Evolutionary conservation across 2,888 invertebrate genomes (phyloP), one percentile per base, ranked within the genome.

Genomic region (Trachelus troglodyta): DNA sequence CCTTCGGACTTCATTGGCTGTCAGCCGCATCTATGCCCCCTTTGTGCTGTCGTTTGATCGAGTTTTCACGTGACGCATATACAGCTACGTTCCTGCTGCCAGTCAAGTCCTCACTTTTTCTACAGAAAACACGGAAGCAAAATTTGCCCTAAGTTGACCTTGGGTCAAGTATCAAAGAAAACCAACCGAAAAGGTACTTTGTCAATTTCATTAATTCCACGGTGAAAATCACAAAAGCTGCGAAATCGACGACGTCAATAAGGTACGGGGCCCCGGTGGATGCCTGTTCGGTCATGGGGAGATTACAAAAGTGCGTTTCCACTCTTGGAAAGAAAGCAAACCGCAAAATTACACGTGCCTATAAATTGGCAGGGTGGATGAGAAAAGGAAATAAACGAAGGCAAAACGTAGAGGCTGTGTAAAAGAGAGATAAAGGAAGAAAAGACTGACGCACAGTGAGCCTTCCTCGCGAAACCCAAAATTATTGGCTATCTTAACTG

Each of bases 401-500:
- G 23, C 4, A 56, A 23, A 56, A 23, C 23, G 56, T 6, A 9
- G 23, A 56, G 56, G 56, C 15, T 9, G 56, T 23, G 23, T 23
- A 23, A 23, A 40, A 15, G 40, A 9, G 40, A 56, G 23, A 56
- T 2, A 23, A 23, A 56, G 6, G 23, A 56, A 23, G 12, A 35
- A 3, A 12, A 12, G 12, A 35, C 23, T 56, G 40, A 56, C 76
- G 78, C 56, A 80, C 79, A 37, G 75, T 76, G 76, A 69, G 73
- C n/a, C 75, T 71, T 34, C 74, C 69, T 81, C 77, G 34, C 75
- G 75, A 79, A 75, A 37, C 69, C 80, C 75, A 81, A 56, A 85
- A 82, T 83, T 80, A 81, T 84, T 77, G 81, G 81, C 79, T 82
- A 81, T 80, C 82, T n/a, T 76, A 73, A 37, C 37, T 69, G 69